Percentiles rank a stretch among this genome's conserved stretches.
Conservation (phyloP, 2,113 vertebrate genomes). For the Nibea coibor region DNA sequence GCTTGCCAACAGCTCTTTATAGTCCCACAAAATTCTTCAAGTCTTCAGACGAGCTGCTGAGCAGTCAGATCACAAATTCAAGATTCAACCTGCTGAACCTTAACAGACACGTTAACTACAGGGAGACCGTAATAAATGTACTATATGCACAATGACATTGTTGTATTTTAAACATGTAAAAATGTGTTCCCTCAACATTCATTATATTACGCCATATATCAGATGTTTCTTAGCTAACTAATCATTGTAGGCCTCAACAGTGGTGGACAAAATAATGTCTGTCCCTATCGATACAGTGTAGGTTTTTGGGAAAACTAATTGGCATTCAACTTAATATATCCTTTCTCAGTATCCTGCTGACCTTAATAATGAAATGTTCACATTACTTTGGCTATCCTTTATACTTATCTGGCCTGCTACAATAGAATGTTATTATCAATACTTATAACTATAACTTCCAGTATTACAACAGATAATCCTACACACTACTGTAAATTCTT, state of each 20-base stretch:
- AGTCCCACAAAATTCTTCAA: conserved; percentile 41
- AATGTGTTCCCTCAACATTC: neutral
- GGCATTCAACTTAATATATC: too few relatives aligned
- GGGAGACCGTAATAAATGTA: neutral
- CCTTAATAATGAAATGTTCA: too few relatives aligned
- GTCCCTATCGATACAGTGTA: too few relatives aligned
- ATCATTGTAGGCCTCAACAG: neutral
- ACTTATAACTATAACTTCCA: too few relatives aligned
- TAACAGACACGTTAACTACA: neutral
- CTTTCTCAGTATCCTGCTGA: too few relatives aligned
- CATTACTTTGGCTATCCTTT: too few relatives aligned
- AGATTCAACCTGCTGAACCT: conserved; percentile 17
- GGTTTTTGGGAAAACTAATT: too few relatives aligned
- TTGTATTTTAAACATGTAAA: neutral
- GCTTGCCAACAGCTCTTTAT: conserved; percentile 45
- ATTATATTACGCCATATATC: neutral
- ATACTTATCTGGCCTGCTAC: too few relatives aligned
- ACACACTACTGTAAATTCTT: too few relatives aligned
- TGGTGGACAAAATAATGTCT: conserved; percentile 1
- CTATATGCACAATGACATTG: neutral
- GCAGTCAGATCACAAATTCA: conserved; percentile 25
- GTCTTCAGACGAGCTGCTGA: conserved; percentile 30
- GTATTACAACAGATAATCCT: too few relatives aligned
- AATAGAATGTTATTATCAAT: too few relatives aligned
- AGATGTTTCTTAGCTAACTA: neutral